Base-by-base conservation (phyloP, 2,888 invertebrate species). In the Antheraea assamensis region DNA sequence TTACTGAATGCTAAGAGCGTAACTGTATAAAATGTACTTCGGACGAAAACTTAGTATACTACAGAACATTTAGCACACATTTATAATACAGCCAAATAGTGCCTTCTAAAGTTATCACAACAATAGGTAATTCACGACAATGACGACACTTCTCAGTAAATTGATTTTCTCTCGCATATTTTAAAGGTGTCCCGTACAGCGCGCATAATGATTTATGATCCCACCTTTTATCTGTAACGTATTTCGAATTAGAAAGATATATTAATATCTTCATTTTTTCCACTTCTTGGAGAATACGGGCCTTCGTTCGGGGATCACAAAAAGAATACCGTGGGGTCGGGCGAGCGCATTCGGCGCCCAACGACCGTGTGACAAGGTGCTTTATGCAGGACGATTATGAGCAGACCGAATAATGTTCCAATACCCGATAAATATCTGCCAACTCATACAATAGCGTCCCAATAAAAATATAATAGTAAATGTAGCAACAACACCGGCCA, bases 371-470 rank as follows among this genome's bases (percentile, higher is more conserved):
- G 94, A 94, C 94, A 94, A 92, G 93, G 93, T 94, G 93, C 94
- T 93, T 94, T 94, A 94, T 94, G 93, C 90, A n/a, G 89, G 90
- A 91, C 92, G 93, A 92, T 93, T 94, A 93, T 92, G 92, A 91
- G 87, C 91, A 86, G 88, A 91, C 92, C 93, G 92, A 94, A 93
- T 94, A 93, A 94, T 93, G 93, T 93, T 92, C 90, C 91, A 87
- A 92, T 93, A 91, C 89, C 90, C 94, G 94, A 94, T 94, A 94
- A 94, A 94, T 94, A 94, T 94, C 94, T 94, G 94, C 94, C 93
- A 94, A 92, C 94, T 94, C 94, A 94, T 93, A 94, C 93, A 94
- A 94, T 93, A 93, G 94, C 91, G 89, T 91, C 91, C 92, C 92
- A 94, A 94, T 94, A 94, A 94, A 93, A 94, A 89, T 93, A 93